A percentile compares a stretch with the other conserved stretches of the same genome.
phyloP scores from a whole-genome alignment of 2,797 vertebrate species.

The Brachyalestes nurse region DNA sequence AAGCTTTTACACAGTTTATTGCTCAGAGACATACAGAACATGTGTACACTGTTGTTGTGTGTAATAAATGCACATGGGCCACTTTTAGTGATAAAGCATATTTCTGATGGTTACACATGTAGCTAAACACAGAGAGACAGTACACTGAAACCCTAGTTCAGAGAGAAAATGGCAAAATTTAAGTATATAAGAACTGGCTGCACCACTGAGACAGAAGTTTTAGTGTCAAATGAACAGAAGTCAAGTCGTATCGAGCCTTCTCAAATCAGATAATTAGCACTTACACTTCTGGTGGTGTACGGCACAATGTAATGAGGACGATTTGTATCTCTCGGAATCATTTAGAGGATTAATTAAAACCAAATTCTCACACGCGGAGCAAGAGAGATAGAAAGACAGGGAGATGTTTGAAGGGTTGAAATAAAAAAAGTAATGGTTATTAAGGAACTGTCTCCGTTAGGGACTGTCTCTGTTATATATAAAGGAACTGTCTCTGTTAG shows the following conservation, averaged over 20 bases:
- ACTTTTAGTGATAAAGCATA: neutral
- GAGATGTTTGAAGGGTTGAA: neutral
- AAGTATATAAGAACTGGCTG: neutral
- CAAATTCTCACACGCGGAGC: slow-evolving; percentile 32
- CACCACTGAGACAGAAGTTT: neutral
- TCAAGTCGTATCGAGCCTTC: slow-evolving; percentile 17
- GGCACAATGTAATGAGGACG: slow-evolving; percentile 41
- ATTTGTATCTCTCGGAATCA: slow-evolving; percentile 46
- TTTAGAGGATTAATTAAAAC: slow-evolving; percentile 45
- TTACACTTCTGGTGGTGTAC: slow-evolving; percentile 33
- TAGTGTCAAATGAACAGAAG: slow-evolving; percentile 17
- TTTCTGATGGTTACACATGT: neutral
- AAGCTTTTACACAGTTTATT: neutral
- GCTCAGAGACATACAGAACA: neutral
- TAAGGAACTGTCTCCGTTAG: slow-evolving; percentile 21
- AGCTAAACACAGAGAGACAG: neutral
- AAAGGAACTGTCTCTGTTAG: slow-evolving; percentile 5
- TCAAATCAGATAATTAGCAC: slow-evolving; percentile 26
- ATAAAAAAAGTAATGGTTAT: neutral
- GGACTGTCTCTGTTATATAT: slow-evolving; percentile 10
- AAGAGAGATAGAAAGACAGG: slow-evolving; percentile 10
- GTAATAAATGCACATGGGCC: neutral
- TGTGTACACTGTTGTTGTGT: neutral
- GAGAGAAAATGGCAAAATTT: neutral
- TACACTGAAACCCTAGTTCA: neutral